Conservation (phyloP, 2,113 vertebrate species). For the Salvelinus namaycush region DNA sequence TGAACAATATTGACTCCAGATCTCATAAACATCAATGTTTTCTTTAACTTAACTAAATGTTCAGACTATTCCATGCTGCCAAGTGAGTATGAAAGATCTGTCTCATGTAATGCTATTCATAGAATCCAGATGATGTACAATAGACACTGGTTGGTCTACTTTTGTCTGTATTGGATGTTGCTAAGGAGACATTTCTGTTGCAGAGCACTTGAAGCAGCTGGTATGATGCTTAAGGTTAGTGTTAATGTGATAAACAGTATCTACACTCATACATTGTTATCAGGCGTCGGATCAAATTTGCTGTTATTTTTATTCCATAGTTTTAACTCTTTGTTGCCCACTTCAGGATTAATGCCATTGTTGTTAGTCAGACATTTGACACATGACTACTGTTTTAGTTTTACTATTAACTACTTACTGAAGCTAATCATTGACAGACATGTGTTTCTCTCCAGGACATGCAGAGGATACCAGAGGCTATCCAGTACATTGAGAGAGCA, state of each 20-base stretch:
- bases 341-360: background rate
- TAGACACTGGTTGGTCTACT: background rate
- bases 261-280: background rate
- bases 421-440: no score
- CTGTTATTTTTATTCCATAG: background rate
- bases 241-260: background rate
- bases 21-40: background rate
- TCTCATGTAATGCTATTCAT: no score
- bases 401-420: no score
- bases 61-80: constrained; percentile 96
- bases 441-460: constrained; percentile 79
- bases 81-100: constrained; percentile 84
- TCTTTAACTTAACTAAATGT: constrained; percentile 67
- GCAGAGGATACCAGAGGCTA: constrained; percentile 92
- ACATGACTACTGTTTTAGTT: no score
- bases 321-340: background rate
- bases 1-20: background rate
- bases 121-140: background rate
- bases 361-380: no score
- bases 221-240: constrained; percentile 97
- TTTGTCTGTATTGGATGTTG: background rate
- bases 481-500: constrained; percentile 93
- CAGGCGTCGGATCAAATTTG: background rate
- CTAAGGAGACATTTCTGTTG: constrained; percentile 18
- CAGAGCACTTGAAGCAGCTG: constrained; percentile 96